Evolutionary conservation across 2,797 vertebrate species (phyloP), one percentile per base, ranked within the genome.

Genomic region (Poliocrania exsul): DNA sequence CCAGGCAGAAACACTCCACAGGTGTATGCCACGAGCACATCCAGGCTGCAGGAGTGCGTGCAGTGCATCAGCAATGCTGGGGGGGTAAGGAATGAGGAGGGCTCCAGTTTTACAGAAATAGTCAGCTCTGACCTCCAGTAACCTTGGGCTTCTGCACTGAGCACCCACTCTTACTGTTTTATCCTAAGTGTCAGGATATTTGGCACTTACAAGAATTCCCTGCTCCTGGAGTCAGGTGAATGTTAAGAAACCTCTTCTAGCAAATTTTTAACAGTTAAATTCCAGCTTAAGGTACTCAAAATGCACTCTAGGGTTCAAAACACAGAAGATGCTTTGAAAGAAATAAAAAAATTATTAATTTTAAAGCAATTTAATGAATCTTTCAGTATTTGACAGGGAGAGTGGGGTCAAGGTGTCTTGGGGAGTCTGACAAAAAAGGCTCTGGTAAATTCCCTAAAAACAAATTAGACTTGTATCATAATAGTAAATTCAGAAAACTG

Each of bases 11-110:
- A 11, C 13, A 1, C 44, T 31, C 26, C 21, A 2, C 2, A 21
- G 51, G 33, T 28, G 10, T 20, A 4, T 4, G 10, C 35, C 29
- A 23, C 10, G 50, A 70, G 51, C 47, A 24, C 23, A 5, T 7
- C 8, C 0, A 5, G 49, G 56, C 61, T 84, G 62, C 5, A 3
- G 72, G 35, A 57, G 14, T 3, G 57, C 1, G 0, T n/a, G 19
- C 26, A 28, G 1, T 1, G 33, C 29, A 16, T 29, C 21, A 47
- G 25, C 6, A 56, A n/a, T 28, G 49, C 51, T 21, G 0, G 0
- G 3, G 26, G 21, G 31, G 5, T 33, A 16, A 31, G 33, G 72
- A 37, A 21, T 5, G 5, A 73, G 38, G 16, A 83, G 33, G 21
- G 53, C 44, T 81, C 77, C 65, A 37, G 16, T 15, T 29, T 7